Conservation (phyloP, 2,888 invertebrate species). For the Eupithecia subfuscata region DNA sequence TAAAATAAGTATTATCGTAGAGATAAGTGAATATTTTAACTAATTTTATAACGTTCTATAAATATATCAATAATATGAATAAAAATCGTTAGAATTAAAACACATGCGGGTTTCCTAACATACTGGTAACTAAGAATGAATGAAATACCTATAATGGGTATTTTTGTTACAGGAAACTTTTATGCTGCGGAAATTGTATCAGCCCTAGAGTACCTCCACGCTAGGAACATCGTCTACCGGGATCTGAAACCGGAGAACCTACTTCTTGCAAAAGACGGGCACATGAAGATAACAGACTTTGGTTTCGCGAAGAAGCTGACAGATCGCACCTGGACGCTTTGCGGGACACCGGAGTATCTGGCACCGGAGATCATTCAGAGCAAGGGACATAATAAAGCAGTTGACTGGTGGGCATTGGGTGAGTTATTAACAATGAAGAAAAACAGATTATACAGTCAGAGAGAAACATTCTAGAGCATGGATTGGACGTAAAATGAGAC, state of each 20-base stretch:
- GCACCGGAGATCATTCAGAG: constrained; percentile 99
- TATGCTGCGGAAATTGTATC: constrained; percentile 97
- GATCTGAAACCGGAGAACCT: constrained; percentile 98
- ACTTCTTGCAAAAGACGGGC: constrained; percentile 95
- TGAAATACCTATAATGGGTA: not conserved
- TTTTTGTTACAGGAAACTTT: constrained; percentile 87
- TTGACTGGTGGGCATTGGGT: constrained; percentile 99
- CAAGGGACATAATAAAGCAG: constrained; percentile 98
- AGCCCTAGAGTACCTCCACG: constrained; percentile 97
- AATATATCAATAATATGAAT: not conserved
- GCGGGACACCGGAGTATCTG: constrained; percentile 98
- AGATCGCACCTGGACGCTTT: constrained; percentile 98
- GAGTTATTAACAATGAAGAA: constrained; percentile 40
- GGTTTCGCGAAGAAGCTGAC: constrained; percentile 98
- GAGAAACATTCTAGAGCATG: not conserved
- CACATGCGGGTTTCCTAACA: not conserved
- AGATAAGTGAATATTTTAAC: constrained; percentile 9
- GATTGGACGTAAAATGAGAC: not conserved
- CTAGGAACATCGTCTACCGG: constrained; percentile 92
- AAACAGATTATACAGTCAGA: not conserved
- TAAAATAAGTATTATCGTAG: not conserved
- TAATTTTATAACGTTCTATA: not conserved
- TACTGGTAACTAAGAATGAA: not conserved
- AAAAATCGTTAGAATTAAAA: not conserved
- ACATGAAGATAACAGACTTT: constrained; percentile 98